Evolutionary conservation across 2,797 vertebrate species (phyloP).

Genomic region (Allobates femoralis): DNA sequence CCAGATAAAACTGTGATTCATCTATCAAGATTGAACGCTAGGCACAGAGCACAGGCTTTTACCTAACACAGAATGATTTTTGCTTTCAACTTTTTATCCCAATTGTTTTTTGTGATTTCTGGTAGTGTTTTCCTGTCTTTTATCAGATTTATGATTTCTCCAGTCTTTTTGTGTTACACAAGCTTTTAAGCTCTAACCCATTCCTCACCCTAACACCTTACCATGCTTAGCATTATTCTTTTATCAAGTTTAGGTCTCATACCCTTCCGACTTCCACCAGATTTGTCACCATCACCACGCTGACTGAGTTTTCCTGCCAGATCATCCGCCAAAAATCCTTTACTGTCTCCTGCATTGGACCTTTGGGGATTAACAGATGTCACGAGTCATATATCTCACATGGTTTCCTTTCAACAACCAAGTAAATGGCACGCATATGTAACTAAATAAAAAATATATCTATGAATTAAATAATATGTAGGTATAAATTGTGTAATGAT

Average conservation of each 20-base stretch:
- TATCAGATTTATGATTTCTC: neutral
- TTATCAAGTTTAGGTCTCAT: conserved; percentile 67
- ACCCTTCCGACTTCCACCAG: conserved; percentile 98
- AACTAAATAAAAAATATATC: too few relatives aligned
- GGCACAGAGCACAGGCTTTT: neutral
- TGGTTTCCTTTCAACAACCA: neutral
- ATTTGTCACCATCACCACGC: conserved; percentile 99
- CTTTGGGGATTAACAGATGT: conserved; percentile 70
- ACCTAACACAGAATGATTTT: neutral
- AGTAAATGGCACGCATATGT: neutral
- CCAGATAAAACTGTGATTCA: neutral
- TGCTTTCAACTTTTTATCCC: neutral
- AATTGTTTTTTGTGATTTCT: neutral
- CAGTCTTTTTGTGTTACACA: neutral
- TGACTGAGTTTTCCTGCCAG: conserved; percentile 97
- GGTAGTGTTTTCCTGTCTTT: neutral
- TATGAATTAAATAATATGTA: neutral
- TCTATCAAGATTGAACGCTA: neutral
- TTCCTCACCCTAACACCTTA: neutral
- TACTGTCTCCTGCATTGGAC: conserved; percentile 97
- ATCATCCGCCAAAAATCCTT: conserved; percentile 99
- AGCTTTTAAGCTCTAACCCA: neutral
- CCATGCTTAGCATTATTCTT: neutral
- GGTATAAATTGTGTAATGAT: neutral
- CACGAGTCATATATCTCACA: neutral